Base-by-base conservation (phyloP, 1,140 invertebrate genomes). In the Ips typographus region DNA sequence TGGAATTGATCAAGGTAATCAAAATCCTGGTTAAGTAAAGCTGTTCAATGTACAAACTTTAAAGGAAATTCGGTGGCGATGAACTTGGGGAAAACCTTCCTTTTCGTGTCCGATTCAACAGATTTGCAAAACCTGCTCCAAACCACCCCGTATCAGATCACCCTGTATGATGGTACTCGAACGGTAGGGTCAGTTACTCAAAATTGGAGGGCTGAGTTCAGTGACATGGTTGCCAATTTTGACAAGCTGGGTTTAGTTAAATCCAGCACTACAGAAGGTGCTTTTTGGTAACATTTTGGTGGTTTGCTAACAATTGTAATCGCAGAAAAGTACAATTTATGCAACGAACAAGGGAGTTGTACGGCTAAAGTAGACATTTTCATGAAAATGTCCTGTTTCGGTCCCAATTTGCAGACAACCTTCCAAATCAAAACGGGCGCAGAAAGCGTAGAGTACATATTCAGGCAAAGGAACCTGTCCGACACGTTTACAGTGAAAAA, bases 401-500 rank as follows among this genome's bases (percentile, higher is more conserved):
- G 79, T 36, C 40, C 44, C 3, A 72, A 64, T 38, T 69, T 79
- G 3, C 73, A 76, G 53, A 78, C 77, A 5, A 72, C 74, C 56
- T 78, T 72, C 68, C 73, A 75, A 59, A 60, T 73, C 4, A 53
- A 70, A 41, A 5, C 44, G 7, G 36, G 39, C 8, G 68, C 68
- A 47, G 36, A 66, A 37, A 47, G 47, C 37, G 5, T 71, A 39
- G 73, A 73, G 52, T 73, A 73, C 63, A 58, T 72, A 71, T 78
- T 67, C 73, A 73, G 62, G 72, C 71, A 58, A 38, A 59, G 53
- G 1, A 74, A 75, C 8, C 60, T 42, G 36, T 73, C 68, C 2
- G 72, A 71, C 22, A 74, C 71, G 7, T 78, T 78, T 57, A 66
- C 77, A 72, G 76, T 74, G 43, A 65, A 76, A 72, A 75, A 63